Evolutionary conservation across 2,113 vertebrate species (phyloP).

Genomic region (Porphyrio hochstetteri): DNA sequence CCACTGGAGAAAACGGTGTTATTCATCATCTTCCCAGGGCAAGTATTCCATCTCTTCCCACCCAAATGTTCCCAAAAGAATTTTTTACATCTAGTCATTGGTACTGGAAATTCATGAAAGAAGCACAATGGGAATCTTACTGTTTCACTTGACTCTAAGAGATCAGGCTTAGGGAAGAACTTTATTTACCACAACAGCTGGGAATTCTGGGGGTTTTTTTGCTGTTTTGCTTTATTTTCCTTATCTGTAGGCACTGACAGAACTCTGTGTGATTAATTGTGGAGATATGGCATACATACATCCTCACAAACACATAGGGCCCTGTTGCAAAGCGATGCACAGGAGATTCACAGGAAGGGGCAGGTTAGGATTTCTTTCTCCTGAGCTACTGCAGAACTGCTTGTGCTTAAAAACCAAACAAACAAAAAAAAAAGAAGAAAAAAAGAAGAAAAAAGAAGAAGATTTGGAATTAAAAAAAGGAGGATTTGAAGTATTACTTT

Average conservation of each 20-base stretch:
- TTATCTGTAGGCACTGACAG: background rate
- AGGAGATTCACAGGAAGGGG: background rate
- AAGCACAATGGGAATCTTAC: background rate
- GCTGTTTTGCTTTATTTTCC: background rate
- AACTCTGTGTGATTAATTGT: background rate
- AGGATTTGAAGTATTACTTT: background rate
- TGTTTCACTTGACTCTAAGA: background rate
- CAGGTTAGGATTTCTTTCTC: background rate
- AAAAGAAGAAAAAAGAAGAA: background rate
- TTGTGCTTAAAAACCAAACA: background rate
- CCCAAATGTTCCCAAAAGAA: background rate
- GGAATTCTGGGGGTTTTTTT: background rate
- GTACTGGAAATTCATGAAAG: background rate
- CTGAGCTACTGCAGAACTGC: background rate
- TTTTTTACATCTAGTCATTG: background rate
- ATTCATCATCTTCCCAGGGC: background rate
- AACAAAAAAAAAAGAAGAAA: rapidly evolving
- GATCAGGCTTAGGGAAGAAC: background rate
- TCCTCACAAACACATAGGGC: background rate
- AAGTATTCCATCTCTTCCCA: background rate
- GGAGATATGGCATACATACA: background rate
- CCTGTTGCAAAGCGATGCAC: background rate
- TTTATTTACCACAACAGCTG: background rate
- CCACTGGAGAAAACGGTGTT: background rate
- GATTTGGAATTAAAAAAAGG: background rate